Evolutionary conservation across 2,797 vertebrate genomes (phyloP), one percentile per base, ranked within the genome.

Genomic region (Sebastes ruberrimus): DNA sequence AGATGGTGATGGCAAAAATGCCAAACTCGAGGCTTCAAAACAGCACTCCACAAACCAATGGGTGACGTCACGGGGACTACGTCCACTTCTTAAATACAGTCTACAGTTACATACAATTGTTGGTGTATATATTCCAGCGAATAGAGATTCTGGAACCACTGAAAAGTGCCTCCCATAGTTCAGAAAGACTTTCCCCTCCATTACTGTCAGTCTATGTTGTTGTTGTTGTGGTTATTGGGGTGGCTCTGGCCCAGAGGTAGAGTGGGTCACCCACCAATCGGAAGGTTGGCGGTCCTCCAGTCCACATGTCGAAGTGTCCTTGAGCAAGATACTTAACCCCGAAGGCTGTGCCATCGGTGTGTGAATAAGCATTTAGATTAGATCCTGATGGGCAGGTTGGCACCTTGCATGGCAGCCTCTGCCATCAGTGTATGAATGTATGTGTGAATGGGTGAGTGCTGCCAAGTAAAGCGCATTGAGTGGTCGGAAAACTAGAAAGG

Each of bases 181-280:
- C 23, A 16, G 46, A 60, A 56, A 80, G 35, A 71, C 42, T 65
- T 64, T 60, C 23, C 64, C 2, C 72, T 86, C 33, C 60, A 74
- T 87, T 80, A 69, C 28, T 83, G 74, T 79, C 77, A 46, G 30
- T 83, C 61, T 8, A 7, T 73, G 62, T 63, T 80, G 62, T 80
- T 83, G 74, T 85, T 20, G 42, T 49, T 49, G 18, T 9, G 2
- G 46, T n/a, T 52, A 52, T 52, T 52, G 46, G 7, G 46, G 46
- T 20, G 46, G 46, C 18, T 20, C 7, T 49, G 46, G 8, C 46
- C 7, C 18, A 52, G 46, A 52, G 46, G 18, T 49, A 20, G 42
- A 46, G 42, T 8, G 42, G 42, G 16, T 49, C 42, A 20, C 42
- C 42, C 18, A 49, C 42, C 6, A 49, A 49, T 49, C 42, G 42